Evolutionary conservation across 2,797 vertebrate genomes (phyloP).

Genomic region (Pangasius krempfi): DNA sequence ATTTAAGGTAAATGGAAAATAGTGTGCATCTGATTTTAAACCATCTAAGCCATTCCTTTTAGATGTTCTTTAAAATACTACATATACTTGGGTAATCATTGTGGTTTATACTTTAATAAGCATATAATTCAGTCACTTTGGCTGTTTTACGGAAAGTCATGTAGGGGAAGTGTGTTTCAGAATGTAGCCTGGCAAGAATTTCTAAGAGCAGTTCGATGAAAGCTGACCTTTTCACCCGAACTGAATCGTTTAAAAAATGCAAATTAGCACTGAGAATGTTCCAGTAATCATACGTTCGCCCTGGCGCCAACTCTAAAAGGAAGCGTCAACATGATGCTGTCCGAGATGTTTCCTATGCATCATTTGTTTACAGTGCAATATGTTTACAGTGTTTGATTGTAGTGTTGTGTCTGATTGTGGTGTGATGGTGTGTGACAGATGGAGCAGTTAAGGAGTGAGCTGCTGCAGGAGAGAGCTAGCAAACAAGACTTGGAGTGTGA

Average conservation of each 20-base stretch:
- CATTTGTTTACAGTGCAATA: background rate
- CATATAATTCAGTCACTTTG: background rate
- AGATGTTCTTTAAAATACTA: background rate
- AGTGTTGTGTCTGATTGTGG: background rate
- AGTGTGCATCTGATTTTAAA: background rate
- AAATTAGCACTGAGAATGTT: constrained; percentile 4
- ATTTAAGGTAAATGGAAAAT: background rate
- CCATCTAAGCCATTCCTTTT: background rate
- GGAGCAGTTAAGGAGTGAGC: constrained; percentile 93
- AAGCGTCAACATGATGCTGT: background rate
- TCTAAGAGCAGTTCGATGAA: background rate
- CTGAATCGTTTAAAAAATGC: background rate
- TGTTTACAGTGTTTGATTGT: background rate
- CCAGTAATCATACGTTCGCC: background rate
- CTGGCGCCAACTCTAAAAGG: background rate
- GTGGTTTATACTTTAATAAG: background rate
- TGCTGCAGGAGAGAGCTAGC: constrained; percentile 91
- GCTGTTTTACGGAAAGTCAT: background rate
- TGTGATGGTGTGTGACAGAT: constrained; percentile 79
- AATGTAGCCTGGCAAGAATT: constrained; percentile 33
- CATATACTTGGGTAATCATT: background rate
- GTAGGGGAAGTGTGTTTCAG: constrained; percentile 15
- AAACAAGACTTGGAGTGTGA: constrained; percentile 97
- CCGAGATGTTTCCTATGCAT: background rate
- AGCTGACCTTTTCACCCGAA: background rate